Conservation (phyloP, 2,797 vertebrate species). For the Chelidonichthys spinosus region DNA sequence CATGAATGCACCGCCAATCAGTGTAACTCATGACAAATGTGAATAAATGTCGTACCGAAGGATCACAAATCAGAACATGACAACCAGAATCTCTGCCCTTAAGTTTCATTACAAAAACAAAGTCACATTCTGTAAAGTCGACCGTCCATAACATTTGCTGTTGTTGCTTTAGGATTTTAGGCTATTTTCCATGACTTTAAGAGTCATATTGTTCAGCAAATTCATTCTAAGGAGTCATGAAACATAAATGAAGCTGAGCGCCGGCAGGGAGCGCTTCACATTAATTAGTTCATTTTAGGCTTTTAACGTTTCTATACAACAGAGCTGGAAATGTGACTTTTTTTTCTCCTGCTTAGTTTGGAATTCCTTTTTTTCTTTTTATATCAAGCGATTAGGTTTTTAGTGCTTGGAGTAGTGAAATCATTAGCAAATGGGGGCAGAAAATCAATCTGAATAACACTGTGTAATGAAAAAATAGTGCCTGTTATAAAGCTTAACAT, state of each 20-base stretch:
- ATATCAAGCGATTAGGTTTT: slow-evolving; percentile 32
- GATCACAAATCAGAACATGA: too few species aligned
- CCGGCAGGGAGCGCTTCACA: slow-evolving; percentile 10
- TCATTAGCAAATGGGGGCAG: slow-evolving; percentile 58
- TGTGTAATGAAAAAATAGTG: slow-evolving; percentile 45
- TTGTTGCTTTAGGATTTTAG: neutral
- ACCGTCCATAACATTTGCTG: neutral
- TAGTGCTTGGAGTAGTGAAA: slow-evolving; percentile 41
- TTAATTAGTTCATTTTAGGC: slow-evolving; percentile 53
- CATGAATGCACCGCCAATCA: neutral
- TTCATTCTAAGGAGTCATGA: slow-evolving; percentile 1
- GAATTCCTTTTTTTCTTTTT: slow-evolving; percentile 1
- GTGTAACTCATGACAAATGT: neutral
- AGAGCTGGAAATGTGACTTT: slow-evolving; percentile 36
- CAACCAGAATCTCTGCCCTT: neutral
- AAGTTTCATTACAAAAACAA: neutral
- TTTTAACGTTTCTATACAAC: slow-evolving; percentile 36
- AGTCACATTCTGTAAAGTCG: neutral
- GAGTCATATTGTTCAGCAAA: neutral
- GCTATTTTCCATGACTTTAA: neutral
- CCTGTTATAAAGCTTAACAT: slow-evolving; percentile 47
- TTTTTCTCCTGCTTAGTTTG: slow-evolving; percentile 20
- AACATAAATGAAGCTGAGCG: slow-evolving; percentile 25
- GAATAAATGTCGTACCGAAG: neutral
- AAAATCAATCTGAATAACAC: slow-evolving; percentile 61